These are phyloP conservation scores for Microcebus ravelobensis DNA, from an alignment of 2,113 vertebrate genomes.

Conservation along the genomic window DNA sequence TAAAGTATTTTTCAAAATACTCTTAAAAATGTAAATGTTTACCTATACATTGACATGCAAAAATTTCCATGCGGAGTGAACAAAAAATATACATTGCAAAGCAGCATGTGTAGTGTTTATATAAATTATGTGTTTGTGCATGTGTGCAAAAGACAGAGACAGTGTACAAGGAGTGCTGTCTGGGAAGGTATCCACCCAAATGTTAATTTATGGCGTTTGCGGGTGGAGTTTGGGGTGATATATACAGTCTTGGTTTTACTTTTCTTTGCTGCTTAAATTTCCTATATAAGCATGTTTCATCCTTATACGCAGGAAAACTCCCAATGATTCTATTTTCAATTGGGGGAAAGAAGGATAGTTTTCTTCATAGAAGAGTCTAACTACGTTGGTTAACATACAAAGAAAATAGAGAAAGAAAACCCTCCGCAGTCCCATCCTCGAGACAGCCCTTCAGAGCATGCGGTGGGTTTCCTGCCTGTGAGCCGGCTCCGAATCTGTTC, in stretches of 20 bases:
- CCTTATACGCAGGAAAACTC: slow-evolving; percentile 39
- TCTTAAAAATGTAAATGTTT: slow-evolving; percentile 60
- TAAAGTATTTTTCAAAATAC: slow-evolving; percentile 36
- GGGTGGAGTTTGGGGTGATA: neutral
- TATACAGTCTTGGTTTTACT: neutral
- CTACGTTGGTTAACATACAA: slow-evolving; percentile 22
- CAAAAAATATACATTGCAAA: slow-evolving; percentile 29
- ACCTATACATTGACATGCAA: slow-evolving; percentile 35
- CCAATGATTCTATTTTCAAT: neutral
- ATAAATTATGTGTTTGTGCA: neutral
- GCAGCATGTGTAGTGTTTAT: neutral
- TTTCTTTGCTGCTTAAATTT: neutral
- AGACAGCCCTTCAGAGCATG: neutral
- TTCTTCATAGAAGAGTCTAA: neutral
- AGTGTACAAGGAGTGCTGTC: neutral
- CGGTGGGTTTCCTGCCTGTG: neutral
- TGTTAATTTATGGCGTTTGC: neutral
- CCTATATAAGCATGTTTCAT: slow-evolving; percentile 15
- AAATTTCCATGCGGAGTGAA: slow-evolving; percentile 54
- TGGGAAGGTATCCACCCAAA: neutral
- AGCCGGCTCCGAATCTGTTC: neutral
- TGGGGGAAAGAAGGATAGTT: neutral
- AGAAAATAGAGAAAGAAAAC: neutral
- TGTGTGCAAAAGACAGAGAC: neutral
- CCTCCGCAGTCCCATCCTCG: fast-evolving